phyloP scores from a whole-genome alignment of 1,140 invertebrate species.

The Ceratina australensis region DNA sequence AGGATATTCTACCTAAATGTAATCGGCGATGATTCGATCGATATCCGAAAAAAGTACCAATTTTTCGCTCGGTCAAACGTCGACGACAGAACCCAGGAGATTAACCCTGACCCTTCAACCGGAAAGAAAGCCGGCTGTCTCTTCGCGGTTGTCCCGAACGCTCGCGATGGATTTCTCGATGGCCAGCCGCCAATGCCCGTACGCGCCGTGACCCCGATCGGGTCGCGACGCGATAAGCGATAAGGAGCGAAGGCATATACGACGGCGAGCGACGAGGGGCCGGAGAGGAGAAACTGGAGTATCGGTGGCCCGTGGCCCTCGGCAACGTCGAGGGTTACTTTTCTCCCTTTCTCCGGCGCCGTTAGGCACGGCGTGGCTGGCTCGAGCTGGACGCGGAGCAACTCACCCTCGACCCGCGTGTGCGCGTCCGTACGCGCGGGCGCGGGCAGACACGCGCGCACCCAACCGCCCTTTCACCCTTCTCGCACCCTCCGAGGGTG shows the following conservation, averaged over 20 bases:
- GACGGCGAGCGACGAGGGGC: too few relatives aligned
- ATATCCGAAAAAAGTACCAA: too few relatives aligned
- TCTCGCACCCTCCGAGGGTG: neutral
- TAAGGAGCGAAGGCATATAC: neutral
- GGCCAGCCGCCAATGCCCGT: too few relatives aligned
- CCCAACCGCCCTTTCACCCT: neutral
- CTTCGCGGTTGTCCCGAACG: too few relatives aligned
- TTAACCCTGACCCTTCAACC: neutral
- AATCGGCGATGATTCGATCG: too few relatives aligned
- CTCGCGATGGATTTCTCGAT: too few relatives aligned
- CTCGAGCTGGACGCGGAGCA: neutral
- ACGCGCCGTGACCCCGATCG: conserved; percentile 53
- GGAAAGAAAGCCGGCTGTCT: too few relatives aligned
- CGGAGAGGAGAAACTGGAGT: conserved; percentile 23
- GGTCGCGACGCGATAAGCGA: conserved; percentile 12
- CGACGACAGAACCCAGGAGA: neutral
- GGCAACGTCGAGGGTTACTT: conserved; percentile 76
- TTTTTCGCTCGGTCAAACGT: too few relatives aligned
- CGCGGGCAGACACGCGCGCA: conserved; percentile 35
- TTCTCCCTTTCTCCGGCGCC: conserved; percentile 67
- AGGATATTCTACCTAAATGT: too few relatives aligned
- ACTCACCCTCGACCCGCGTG: neutral
- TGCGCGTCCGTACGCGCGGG: conserved; percentile 24
- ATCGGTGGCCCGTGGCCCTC: conserved; percentile 61
- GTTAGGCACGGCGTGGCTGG: conserved; percentile 2